Evolutionary conservation across 2,113 vertebrate genomes (phyloP).

Genomic region (Cebus imitator): DNA sequence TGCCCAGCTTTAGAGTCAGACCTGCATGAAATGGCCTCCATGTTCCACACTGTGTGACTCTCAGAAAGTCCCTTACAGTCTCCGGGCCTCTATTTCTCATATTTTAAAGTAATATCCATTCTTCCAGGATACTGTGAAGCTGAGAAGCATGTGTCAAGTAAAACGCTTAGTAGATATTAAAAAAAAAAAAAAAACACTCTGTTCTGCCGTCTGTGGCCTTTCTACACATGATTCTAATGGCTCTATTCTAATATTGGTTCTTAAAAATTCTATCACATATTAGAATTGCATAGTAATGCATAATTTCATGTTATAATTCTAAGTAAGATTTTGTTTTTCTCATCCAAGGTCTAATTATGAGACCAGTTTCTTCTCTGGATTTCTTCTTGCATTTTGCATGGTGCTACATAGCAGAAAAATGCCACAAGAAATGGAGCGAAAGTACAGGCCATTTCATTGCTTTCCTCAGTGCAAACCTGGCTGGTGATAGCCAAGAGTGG

Average conservation of each 20-base stretch:
- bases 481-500: neutral
- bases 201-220: neutral
- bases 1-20: neutral
- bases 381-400: neutral
- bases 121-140: neutral
- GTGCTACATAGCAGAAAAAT: neutral
- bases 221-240: neutral
- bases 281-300: neutral
- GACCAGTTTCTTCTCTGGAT: neutral
- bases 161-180: neutral
- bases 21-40: neutral
- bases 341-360: neutral
- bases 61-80: neutral
- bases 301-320: neutral
- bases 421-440: neutral
- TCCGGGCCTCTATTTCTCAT: neutral
- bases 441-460: conserved; percentile 3
- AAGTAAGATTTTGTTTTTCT: conserved; percentile 21
- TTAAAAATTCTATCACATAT: neutral
- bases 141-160: neutral
- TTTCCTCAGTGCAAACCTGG: neutral
- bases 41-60: neutral
- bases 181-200: neutral
- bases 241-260: neutral
- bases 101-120: neutral